Evolutionary conservation across 2,888 invertebrate species (phyloP), one percentile per base, ranked within the genome.

Genomic region (Amphipyra tragopoginis): DNA sequence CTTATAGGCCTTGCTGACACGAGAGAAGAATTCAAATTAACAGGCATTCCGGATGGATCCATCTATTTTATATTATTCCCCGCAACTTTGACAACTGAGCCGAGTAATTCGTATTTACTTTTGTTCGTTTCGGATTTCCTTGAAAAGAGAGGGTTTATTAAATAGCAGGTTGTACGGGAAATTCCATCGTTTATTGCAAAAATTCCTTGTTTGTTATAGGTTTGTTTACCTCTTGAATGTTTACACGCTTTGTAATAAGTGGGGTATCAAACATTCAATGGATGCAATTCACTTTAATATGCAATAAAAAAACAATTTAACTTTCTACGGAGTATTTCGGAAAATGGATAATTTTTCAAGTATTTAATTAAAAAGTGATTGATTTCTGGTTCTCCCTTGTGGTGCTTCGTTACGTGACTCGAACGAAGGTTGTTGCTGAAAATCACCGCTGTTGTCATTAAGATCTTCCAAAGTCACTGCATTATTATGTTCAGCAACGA

Each of bases 121-220:
- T 45, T 11, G 14, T 15, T 14, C 45, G 5, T n/a, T 39, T 54
- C 29, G 29, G 51, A 14, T 11, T 51, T 51, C 42, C 29, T 4
- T 6, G 33, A 39, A 51, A 51, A 9, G 11, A 51, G 10, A 14
- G 39, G 26, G 42, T 11, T 11, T 33, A 51, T 51, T 51, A 51
- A 51, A 51, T 42, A 13, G 10, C 10, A 1, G 1, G 11, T 1
- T 21, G 26, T 11, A 21, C 11, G 21, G 43, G 21, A 43, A 14
- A 43, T 43, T 50, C 29, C 39, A 29, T 29, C 13, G 50, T 50
- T 50, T 50, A 50, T 50, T 50, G 38, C 5, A n/a, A 49, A 21
- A 15, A 14, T 14, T 13, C 13, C 40, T 40, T 14, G 14, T 40
- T 15, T 42, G 5, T 14, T 14, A 2, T 29, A 7, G 29, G 8